These are phyloP conservation scores for Microcebus griseorufus DNA, from an alignment of 2,113 vertebrate species.

Conservation along the genomic window DNA sequence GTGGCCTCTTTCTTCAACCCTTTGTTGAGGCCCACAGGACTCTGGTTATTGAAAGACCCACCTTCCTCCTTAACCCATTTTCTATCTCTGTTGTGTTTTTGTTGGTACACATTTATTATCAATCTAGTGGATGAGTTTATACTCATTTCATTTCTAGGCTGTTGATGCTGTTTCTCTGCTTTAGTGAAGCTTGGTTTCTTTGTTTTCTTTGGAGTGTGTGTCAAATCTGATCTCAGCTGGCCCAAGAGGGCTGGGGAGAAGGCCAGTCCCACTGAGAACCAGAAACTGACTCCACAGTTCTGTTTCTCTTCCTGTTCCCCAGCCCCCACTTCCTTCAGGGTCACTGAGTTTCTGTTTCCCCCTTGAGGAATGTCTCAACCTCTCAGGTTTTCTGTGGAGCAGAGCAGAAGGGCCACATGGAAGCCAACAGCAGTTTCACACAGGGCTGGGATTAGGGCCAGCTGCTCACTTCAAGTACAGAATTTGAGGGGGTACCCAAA, in stretches of 20 bases:
- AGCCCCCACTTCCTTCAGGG: background rate
- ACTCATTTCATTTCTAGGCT: background rate
- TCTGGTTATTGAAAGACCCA: background rate
- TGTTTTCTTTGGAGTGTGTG: background rate
- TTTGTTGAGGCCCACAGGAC: background rate
- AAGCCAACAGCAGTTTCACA: background rate
- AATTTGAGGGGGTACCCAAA: background rate
- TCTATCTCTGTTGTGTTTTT: background rate
- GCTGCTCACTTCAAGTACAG: background rate
- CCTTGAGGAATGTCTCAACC: background rate
- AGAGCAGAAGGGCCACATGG: background rate
- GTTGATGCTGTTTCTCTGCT: background rate
- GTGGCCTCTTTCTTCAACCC: background rate
- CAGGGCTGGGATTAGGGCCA: background rate
- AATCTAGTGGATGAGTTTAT: background rate
- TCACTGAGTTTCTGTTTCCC: background rate
- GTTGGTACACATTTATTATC: background rate
- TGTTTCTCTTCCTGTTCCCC: background rate
- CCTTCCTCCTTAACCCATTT: background rate
- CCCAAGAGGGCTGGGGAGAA: background rate
- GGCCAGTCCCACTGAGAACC: background rate
- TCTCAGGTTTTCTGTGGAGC: background rate
- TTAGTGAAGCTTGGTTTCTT: conserved; percentile 7
- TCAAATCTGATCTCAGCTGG: conserved; percentile 18
- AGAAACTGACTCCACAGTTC: background rate